Evolutionary conservation across 2,888 invertebrate genomes (phyloP).

Genomic region (Phyllotreta cruciferae): DNA sequence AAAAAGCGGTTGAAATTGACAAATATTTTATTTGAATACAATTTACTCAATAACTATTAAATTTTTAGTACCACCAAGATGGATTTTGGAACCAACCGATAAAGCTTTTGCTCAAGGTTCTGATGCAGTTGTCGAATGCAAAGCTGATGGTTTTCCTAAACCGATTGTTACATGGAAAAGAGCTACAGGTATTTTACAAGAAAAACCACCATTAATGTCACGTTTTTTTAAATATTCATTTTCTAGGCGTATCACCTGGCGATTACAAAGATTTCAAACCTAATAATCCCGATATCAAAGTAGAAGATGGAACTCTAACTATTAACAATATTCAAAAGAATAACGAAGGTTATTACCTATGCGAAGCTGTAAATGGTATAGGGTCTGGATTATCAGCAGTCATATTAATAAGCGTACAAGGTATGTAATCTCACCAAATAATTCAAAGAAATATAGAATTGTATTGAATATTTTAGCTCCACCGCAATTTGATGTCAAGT

Average conservation of each 20-base stretch:
- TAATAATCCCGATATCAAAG: constrained; percentile 88
- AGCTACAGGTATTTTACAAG: constrained; percentile 77
- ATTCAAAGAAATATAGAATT: not conserved
- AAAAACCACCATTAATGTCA: not conserved
- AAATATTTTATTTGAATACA: not conserved
- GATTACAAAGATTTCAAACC: constrained; percentile 93
- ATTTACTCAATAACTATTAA: constrained; percentile 15
- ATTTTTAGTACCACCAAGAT: constrained; percentile 90
- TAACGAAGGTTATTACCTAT: constrained; percentile 93
- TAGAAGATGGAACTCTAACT: constrained; percentile 91
- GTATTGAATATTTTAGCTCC: constrained; percentile 70
- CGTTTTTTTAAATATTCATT: not conserved
- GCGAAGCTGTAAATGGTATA: constrained; percentile 95
- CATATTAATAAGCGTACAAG: constrained; percentile 91
- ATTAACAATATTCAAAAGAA: constrained; percentile 91
- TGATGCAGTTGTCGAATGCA: constrained; percentile 93
- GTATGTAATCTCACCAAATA: constrained; percentile 60
- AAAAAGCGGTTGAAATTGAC: constrained; percentile 14
- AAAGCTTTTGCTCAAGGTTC: constrained; percentile 95
- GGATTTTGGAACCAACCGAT: constrained; percentile 94
- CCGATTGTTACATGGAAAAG: constrained; percentile 95
- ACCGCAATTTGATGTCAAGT: constrained; percentile 91
- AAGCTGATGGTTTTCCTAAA: constrained; percentile 95
- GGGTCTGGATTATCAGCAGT: constrained; percentile 95
- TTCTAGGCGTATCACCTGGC: constrained; percentile 85